Percentiles rank a stretch among this genome's conserved stretches.
Evolutionary conservation across 2,797 vertebrate genomes (phyloP).

Genomic region (Zalophus californianus): DNA sequence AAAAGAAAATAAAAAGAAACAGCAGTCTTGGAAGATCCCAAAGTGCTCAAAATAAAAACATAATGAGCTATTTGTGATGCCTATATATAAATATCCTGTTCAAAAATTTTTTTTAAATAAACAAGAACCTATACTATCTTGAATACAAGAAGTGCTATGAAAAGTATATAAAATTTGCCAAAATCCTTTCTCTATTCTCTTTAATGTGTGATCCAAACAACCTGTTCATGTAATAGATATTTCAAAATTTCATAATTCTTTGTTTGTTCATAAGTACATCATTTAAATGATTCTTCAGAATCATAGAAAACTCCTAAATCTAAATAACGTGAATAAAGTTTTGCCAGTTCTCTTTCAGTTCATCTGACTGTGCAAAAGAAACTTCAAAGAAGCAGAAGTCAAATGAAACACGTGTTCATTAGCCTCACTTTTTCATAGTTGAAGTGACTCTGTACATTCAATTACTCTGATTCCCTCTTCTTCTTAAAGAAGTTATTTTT

Average conservation of each 20-base stretch:
- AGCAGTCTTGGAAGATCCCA: background rate
- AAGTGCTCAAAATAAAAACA: slow-evolving; percentile 31
- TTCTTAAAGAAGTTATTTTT: background rate
- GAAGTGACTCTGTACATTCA: background rate
- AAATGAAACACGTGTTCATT: background rate
- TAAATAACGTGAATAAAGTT: background rate
- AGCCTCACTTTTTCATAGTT: background rate
- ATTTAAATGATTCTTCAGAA: background rate
- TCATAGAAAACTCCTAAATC: background rate
- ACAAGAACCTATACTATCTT: background rate
- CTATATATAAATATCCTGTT: slow-evolving; percentile 13
- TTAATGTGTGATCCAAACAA: background rate
- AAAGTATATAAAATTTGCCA: background rate
- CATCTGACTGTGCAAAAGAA: background rate
- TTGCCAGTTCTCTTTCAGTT: background rate
- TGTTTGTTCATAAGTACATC: background rate
- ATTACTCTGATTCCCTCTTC: background rate
- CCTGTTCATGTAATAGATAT: background rate
- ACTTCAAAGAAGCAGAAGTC: background rate
- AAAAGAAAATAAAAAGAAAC: background rate
- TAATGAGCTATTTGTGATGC: background rate
- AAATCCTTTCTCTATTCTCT: background rate
- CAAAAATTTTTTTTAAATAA: slow-evolving; percentile 2
- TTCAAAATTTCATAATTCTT: background rate
- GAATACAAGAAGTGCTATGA: background rate